phyloP scores from a whole-genome alignment of 2,797 vertebrate species.

The Mormyrops boulengeri region DNA sequence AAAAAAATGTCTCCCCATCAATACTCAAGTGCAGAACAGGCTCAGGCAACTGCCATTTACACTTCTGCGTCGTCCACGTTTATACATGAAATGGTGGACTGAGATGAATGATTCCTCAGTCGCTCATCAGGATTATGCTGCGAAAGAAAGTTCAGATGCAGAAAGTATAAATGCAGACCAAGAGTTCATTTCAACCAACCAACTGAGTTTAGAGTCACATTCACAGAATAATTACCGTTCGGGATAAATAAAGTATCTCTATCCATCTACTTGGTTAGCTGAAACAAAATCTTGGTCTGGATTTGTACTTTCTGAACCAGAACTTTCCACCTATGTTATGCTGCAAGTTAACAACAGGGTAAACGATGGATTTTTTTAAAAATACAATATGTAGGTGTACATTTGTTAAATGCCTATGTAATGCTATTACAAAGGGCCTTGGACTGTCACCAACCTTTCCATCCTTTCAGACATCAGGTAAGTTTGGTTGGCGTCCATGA shows the following conservation, averaged over 20 bases:
- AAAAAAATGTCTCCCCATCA: background rate
- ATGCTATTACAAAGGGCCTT: background rate
- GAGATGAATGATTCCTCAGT: background rate
- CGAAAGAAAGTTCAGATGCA: background rate
- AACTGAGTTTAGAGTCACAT: background rate
- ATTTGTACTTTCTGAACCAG: too few species aligned
- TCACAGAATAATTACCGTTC: too few species aligned
- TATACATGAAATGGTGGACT: background rate
- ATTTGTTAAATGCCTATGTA: background rate
- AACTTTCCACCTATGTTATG: background rate
- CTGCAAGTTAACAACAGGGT: background rate
- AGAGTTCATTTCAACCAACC: background rate
- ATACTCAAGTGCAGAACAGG: background rate
- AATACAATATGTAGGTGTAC: background rate
- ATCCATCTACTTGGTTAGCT: background rate
- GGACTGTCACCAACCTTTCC: conserved; percentile 69
- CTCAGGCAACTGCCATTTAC: background rate
- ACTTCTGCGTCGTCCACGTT: background rate
- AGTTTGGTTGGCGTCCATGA: conserved; percentile 97
- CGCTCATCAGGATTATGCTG: background rate
- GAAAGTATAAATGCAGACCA: background rate
- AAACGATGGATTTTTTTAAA: background rate
- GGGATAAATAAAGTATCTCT: too few species aligned
- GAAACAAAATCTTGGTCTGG: background rate
- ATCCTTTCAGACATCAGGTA: conserved; percentile 91